phyloP scores from a whole-genome alignment of 2,113 vertebrate genomes.

The Delphinapterus leucas region DNA sequence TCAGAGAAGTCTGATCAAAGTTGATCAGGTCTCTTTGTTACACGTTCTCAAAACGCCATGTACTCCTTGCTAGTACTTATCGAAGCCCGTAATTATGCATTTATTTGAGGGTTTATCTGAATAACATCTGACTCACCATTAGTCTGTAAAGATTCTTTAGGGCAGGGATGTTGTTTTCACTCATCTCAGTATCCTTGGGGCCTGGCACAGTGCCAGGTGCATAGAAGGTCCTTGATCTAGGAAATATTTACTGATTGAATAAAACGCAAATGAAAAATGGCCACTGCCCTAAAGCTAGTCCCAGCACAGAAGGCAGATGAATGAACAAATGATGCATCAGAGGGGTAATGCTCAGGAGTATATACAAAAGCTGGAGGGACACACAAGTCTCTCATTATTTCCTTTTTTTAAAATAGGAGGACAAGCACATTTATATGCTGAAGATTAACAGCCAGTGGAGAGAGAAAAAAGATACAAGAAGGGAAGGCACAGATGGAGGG shows the following conservation, averaged over 20 bases:
- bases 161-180: background rate
- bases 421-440: background rate
- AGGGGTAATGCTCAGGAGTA: background rate
- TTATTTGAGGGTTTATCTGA: background rate
- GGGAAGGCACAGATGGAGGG: background rate
- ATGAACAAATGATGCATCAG: background rate
- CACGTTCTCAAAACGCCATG: background rate
- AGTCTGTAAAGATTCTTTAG: background rate
- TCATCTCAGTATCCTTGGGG: background rate
- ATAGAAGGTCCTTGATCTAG: background rate
- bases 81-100: background rate
- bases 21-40: background rate
- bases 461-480: background rate
- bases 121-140: background rate
- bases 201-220: background rate
- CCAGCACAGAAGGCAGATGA: background rate
- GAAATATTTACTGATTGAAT: background rate
- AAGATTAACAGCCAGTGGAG: background rate
- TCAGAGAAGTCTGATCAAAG: background rate
- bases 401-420: background rate
- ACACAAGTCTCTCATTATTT: background rate
- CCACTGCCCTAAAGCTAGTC: background rate
- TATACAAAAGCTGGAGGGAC: background rate
- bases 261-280: background rate
- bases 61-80: background rate